Percentiles rank a stretch among this genome's conserved stretches.
Conservation (phyloP, 37 sponge, comb jelly and placozoan species). For the Halichondria panicea region DNA sequence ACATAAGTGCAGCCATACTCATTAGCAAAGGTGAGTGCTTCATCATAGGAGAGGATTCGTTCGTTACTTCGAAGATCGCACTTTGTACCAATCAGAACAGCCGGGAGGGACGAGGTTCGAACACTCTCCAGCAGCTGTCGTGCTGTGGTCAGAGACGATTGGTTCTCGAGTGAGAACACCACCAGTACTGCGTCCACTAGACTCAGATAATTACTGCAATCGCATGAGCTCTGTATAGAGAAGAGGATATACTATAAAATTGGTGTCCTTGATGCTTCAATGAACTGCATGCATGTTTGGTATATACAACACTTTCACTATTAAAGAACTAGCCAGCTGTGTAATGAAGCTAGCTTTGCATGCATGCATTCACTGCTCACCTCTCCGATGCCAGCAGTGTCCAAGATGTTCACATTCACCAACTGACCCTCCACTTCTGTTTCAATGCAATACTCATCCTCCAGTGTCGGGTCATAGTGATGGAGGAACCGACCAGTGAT, state of each 20-base stretch:
- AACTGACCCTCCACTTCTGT: constrained; percentile 7
- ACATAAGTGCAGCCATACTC: constrained; percentile 29
- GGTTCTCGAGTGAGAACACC: constrained; percentile 33
- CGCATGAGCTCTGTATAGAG: not conserved
- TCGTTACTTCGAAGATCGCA: constrained; percentile 17
- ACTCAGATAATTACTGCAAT: constrained; percentile 13
- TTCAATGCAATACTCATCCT: constrained; percentile 8
- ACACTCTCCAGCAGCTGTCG: not conserved
- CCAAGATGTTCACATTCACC: constrained; percentile 20
- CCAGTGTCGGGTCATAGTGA: constrained; percentile 65
- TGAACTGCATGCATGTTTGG: no score
- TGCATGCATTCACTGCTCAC: not conserved
- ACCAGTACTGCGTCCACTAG: constrained; percentile 35
- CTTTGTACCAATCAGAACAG: constrained; percentile 51
- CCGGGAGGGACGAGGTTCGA: not conserved
- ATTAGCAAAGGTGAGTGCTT: constrained; percentile 9
- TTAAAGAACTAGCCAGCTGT: not conserved
- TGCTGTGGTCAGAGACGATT: constrained; percentile 9
- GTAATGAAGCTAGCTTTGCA: not conserved
- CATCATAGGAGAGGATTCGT: constrained; percentile 19
- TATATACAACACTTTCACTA: no score
- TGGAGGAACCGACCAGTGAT: constrained; percentile 67
- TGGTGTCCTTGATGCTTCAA: no score
- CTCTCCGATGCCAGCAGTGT: constrained; percentile 57
- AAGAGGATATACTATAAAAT: no score